Evolutionary conservation across 2,888 invertebrate species (phyloP).

Genomic region (Eupithecia insigniata): DNA sequence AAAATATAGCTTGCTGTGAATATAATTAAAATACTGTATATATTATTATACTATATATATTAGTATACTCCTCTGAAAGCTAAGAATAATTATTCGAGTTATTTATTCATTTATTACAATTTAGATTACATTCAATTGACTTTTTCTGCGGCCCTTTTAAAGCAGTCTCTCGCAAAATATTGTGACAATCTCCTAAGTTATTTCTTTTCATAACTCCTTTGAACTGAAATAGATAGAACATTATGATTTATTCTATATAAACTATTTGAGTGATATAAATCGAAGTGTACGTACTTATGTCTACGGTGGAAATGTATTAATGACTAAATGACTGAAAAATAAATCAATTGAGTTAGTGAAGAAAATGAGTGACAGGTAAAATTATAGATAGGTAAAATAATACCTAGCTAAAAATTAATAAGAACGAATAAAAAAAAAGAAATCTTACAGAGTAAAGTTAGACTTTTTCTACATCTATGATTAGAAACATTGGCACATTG

Average conservation of each 20-base stretch:
- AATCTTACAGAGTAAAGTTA: not conserved
- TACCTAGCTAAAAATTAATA: not conserved
- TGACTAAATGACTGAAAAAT: not conserved
- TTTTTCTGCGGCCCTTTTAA: not conserved
- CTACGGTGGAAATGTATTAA: not conserved
- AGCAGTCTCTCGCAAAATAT: not conserved
- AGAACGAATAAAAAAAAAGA: not conserved
- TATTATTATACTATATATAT: no score
- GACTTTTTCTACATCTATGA: not conserved
- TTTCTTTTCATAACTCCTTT: no score
- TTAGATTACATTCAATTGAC: not conserved
- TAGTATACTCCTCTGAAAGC: not conserved
- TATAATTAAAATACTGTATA: not conserved
- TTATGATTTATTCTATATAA: no score
- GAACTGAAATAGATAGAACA: no score
- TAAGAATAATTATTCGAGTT: not conserved
- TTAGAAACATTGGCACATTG: slow-evolving; percentile 9
- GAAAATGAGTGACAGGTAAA: not conserved
- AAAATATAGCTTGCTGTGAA: not conserved
- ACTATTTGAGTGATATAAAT: no score
- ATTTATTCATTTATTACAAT: not conserved
- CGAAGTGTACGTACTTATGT: not conserved
- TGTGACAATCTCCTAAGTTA: not conserved
- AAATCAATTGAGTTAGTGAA: not conserved
- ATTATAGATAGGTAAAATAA: not conserved